Evolutionary conservation across 2,888 invertebrate species (phyloP).

Genomic region (Meiosimyza platycephala): DNA sequence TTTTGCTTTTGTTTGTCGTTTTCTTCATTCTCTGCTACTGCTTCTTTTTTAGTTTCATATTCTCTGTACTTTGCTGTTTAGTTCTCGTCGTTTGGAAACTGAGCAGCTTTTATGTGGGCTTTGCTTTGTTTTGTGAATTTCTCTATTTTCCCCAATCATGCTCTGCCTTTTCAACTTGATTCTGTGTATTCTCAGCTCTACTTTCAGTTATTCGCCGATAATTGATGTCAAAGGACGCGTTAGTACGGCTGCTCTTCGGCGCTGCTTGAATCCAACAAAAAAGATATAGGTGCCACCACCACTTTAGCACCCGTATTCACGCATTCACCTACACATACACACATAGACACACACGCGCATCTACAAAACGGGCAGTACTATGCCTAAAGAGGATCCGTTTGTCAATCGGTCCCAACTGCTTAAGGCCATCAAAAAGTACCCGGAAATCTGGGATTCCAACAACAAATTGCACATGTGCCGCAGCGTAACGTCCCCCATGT

Average conservation of each 20-base stretch:
- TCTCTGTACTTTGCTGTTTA: constrained; percentile 6
- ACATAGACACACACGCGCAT: background rate
- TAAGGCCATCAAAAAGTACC: constrained; percentile 63
- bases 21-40: constrained; percentile 10
- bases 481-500: constrained; percentile 63
- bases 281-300: background rate
- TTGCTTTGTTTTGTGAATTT: constrained; percentile 52
- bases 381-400: constrained; percentile 64
- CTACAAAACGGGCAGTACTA: constrained; percentile 29
- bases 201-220: constrained; percentile 67
- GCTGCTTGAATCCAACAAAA: too few species aligned
- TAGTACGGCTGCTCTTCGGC: constrained; percentile 44
- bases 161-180: constrained; percentile 64
- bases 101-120: constrained; percentile 39
- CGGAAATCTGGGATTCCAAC: constrained; percentile 63
- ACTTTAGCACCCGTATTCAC: constrained; percentile 12
- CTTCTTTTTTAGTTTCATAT: constrained; percentile 5
- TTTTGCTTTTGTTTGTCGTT: constrained; percentile 40
- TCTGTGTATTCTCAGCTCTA: constrained; percentile 65
- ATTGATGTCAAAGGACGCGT: constrained; percentile 66
- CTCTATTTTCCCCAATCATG: constrained; percentile 66
- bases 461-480: constrained; percentile 63
- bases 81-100: constrained; percentile 29
- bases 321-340: too few species aligned
- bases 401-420: constrained; percentile 62